These are phyloP conservation scores for Drosophila demipolita DNA, from an alignment of 2,888 invertebrate genomes.

Conservation along the genomic window DNA sequence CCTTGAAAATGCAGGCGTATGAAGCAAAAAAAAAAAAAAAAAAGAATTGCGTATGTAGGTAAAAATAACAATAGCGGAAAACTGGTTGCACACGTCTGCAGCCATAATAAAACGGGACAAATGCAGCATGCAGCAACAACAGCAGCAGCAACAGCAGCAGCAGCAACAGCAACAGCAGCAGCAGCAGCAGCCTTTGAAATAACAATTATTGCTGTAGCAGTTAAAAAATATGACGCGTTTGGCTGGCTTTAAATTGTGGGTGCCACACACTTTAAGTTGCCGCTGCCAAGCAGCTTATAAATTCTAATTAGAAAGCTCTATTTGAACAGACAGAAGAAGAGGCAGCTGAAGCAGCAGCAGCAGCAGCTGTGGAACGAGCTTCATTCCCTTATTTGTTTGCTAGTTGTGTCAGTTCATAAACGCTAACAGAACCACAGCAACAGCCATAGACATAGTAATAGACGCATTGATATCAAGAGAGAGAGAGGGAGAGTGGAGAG, in stretches of 20 bases:
- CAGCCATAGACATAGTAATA: constrained; percentile 21
- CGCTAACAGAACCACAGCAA: constrained; percentile 45
- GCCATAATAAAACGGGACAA: constrained; percentile 8
- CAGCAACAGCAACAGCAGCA: constrained; percentile 38
- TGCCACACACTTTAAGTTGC: constrained; percentile 41
- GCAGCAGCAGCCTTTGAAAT: constrained; percentile 61
- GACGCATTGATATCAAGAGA: constrained; percentile 17
- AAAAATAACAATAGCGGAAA: constrained; percentile 76
- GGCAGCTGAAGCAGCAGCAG: constrained; percentile 1
- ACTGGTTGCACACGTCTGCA: constrained; percentile 44
- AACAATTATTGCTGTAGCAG: constrained; percentile 71
- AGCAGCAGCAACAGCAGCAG: constrained; percentile 35
- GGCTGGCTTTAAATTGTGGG: constrained; percentile 44
- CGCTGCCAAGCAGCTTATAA: constrained; percentile 59
- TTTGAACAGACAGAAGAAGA: constrained; percentile 52
- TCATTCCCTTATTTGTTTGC: constrained; percentile 52
- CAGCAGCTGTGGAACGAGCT: constrained; percentile 10
- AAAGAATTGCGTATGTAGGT: constrained; percentile 70
- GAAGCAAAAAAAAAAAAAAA: constrained; percentile 24
- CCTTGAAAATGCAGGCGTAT: constrained; percentile 64
- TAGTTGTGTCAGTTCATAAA: constrained; percentile 75
- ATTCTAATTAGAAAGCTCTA: constrained; percentile 72
- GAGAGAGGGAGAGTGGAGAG: neutral
- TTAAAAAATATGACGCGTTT: constrained; percentile 23
- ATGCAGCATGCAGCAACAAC: constrained; percentile 19